Conservation (phyloP, 1,140 invertebrate species). For the Eumaeus atala region DNA sequence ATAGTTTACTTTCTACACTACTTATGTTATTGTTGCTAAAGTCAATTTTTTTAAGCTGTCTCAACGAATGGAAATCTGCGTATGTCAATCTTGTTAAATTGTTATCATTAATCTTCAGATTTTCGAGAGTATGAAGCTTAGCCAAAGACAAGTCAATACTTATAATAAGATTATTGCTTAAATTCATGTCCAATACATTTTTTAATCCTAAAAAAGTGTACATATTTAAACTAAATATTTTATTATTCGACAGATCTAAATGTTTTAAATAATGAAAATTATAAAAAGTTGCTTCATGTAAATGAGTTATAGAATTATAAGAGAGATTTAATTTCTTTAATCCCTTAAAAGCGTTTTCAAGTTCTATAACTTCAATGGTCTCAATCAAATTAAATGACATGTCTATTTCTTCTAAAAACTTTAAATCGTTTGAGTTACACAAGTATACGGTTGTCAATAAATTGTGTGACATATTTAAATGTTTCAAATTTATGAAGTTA, state of each 20-base stretch:
- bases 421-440: too few species aligned
- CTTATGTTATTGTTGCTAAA: slow-evolving; percentile 35
- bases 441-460: too few species aligned
- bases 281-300: background rate
- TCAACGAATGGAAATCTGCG: background rate
- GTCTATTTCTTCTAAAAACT: too few species aligned
- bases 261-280: background rate
- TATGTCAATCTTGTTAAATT: background rate
- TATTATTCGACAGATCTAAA: slow-evolving; percentile 12
- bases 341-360: too few species aligned
- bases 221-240: background rate
- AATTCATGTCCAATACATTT: slow-evolving; percentile 6
- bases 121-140: slow-evolving; percentile 1
- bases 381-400: too few species aligned
- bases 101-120: slow-evolving; percentile 7
- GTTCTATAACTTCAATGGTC: too few species aligned
- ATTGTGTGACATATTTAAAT: too few species aligned
- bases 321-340: background rate
- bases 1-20: slow-evolving; percentile 24
- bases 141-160: background rate
- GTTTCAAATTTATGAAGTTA: background rate
- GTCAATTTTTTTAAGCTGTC: slow-evolving; percentile 31
- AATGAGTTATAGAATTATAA: background rate
- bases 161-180: slow-evolving; percentile 1
- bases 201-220: slow-evolving; percentile 7